Conservation (phyloP, 2,888 invertebrate species). For the Cheilosia scutellata region DNA sequence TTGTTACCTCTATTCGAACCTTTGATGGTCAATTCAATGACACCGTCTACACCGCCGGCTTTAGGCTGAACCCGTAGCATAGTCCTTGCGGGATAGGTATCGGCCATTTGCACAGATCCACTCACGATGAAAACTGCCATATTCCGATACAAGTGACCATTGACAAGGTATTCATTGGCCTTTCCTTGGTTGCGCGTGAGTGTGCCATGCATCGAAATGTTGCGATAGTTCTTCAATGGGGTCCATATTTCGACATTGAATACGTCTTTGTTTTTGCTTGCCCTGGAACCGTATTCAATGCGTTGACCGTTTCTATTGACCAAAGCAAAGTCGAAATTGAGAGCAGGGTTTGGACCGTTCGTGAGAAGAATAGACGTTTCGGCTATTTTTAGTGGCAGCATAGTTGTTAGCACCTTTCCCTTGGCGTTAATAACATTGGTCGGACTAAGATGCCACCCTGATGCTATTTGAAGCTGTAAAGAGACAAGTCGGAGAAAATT, state of each 20-base stretch:
- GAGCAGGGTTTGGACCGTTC: constrained; percentile 78
- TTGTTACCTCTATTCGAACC: constrained; percentile 79
- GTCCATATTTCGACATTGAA: constrained; percentile 83
- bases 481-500: too few relatives aligned
- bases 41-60: constrained; percentile 83
- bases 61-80: constrained; percentile 84
- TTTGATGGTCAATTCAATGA: constrained; percentile 81
- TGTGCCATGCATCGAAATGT: constrained; percentile 83
- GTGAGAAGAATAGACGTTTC: constrained; percentile 80
- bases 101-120: constrained; percentile 83
- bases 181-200: constrained; percentile 77
- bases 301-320: constrained; percentile 79
- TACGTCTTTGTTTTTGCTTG: constrained; percentile 80
- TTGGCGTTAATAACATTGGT: constrained; percentile 84
- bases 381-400: constrained; percentile 80
- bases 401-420: constrained; percentile 81
- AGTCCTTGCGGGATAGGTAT: constrained; percentile 83
- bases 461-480: constrained; percentile 79
- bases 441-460: constrained; percentile 85
- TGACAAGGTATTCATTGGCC: constrained; percentile 80
- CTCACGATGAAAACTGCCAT: constrained; percentile 83
- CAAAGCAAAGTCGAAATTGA: constrained; percentile 80
- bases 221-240: constrained; percentile 81
- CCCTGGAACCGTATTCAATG: constrained; percentile 81
- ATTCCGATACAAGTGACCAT: constrained; percentile 84